These are phyloP conservation scores for Haliclystus octoradiatus DNA, from an alignment of 30 jellyfish, hydroid and myxozoan species.

Conservation along the genomic window DNA sequence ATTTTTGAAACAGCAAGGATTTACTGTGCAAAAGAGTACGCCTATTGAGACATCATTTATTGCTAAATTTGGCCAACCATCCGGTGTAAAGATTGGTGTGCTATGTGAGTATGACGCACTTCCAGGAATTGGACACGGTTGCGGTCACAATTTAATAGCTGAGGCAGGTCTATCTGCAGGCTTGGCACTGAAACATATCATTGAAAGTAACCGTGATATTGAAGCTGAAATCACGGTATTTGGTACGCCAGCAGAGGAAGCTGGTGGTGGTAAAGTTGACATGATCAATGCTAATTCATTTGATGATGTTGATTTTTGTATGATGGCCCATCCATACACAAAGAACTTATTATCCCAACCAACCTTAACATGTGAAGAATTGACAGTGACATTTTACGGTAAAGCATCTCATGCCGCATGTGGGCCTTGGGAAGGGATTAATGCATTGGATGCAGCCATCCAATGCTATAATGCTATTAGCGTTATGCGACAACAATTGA, in stretches of 20 bases:
- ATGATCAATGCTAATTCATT: constrained; percentile 75
- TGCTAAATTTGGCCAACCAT: constrained; percentile 39
- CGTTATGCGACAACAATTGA: constrained; percentile 93
- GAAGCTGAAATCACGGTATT: constrained; percentile 58
- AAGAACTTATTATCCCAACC: neutral
- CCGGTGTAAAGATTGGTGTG: constrained; percentile 53
- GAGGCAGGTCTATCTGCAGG: constrained; percentile 70
- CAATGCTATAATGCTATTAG: constrained; percentile 66
- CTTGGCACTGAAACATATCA: constrained; percentile 61
- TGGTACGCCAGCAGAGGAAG: constrained; percentile 99
- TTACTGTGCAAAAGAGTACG: constrained; percentile 26
- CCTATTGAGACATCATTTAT: constrained; percentile 63
- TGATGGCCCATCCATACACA: constrained; percentile 83
- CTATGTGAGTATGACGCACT: constrained; percentile 69
- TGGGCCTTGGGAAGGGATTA: constrained; percentile 95
- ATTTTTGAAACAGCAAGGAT: constrained; percentile 44
- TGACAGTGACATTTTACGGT: constrained; percentile 19
- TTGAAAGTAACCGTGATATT: constrained; percentile 34
- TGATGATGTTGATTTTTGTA: constrained; percentile 81
- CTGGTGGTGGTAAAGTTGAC: constrained; percentile 85
- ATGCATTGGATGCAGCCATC: constrained; percentile 97
- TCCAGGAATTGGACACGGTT: constrained; percentile 85
- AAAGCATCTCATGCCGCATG: constrained; percentile 89
- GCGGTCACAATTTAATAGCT: constrained; percentile 79
- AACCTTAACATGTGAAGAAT: neutral